A percentile compares a stretch with the other conserved stretches of the same genome.
Conservation (phyloP, 2,888 invertebrate species). For the Hipparchia sbordonii region DNA sequence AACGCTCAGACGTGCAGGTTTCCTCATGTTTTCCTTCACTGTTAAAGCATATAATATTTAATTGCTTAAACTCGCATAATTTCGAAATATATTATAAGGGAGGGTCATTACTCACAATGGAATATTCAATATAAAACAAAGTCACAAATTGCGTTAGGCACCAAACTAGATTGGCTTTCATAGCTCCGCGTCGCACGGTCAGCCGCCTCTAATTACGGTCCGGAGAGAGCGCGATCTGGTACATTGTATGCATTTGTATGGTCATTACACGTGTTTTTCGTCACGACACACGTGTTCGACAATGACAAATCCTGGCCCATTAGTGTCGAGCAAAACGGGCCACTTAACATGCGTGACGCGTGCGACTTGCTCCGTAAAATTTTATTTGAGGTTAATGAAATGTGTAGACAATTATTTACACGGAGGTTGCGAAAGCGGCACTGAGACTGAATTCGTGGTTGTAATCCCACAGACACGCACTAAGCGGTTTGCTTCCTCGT, state of each 20-base stretch:
- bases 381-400: constrained; percentile 38
- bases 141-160: constrained; percentile 26
- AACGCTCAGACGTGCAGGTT: no score
- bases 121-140: constrained; percentile 30
- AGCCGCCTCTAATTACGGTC: constrained; percentile 59
- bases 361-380: constrained; percentile 34
- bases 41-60: no score
- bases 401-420: constrained; percentile 30
- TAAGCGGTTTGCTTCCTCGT: no score
- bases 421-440: constrained; percentile 22
- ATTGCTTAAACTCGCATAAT: no score
- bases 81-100: background rate
- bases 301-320: constrained; percentile 59
- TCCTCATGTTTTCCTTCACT: no score
- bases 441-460: constrained; percentile 10
- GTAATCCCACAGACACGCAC: no score
- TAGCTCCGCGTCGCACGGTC: constrained; percentile 49
- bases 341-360: constrained; percentile 41
- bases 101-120: constrained; percentile 6
- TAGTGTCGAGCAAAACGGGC: constrained; percentile 53
- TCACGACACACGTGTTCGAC: constrained; percentile 66
- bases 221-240: constrained; percentile 60
- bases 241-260: constrained; percentile 66
- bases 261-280: constrained; percentile 64
- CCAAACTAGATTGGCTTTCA: constrained; percentile 38